Evolutionary conservation across 2,888 invertebrate genomes (phyloP), one percentile per base, ranked within the genome.

Genomic region (Dinocampus coccinellae): DNA sequence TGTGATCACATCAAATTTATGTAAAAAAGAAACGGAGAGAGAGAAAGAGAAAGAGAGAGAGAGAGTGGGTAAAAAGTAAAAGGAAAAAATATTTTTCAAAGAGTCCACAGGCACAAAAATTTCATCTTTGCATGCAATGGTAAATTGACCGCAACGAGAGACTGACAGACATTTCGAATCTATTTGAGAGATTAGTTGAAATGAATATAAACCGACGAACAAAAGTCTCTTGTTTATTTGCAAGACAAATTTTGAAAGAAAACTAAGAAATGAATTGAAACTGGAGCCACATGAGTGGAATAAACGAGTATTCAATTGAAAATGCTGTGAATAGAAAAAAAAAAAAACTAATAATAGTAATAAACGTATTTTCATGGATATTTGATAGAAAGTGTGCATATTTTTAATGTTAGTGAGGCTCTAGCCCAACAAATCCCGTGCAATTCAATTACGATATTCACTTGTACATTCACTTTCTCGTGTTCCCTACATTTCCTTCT

Each of bases 41-140:
- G 36, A 33, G 11, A 33, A 33, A 20, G 39, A 60, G 26, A 60
- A 11, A 60, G 26, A 36, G 24, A 42, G 65, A 70, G 57, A 58
- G 68, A 39, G 13, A n/a, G 11, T n/a, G 1, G 39, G 39, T n/a
- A 39, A 4, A 39, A 39, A 39, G 4, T n/a, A 39, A n/a, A 3
- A 39, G 7, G n/a, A 3, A n/a, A 33, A 33, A 7, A 7, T 33
- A n/a, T 39, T 39, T 39, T 39, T 66, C 61, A 57, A 58, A 55
- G n/a, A 11, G 3, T n/a, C 39, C n/a, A 3, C 39, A 39, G 13
- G 3, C n/a, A 39, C 39, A n/a, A 39, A 39, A 39, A n/a, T 2
- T 36, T 36, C 36, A n/a, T 39, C 39, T 39, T 39, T n/a, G 47
- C 1, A 47, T 16, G 16, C 16, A 33, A 60, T 60, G 60, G 34